Percentiles rank a stretch among this genome's conserved stretches.
Evolutionary conservation across 35 echinoderm and acorn worm genomes (phyloP).

Genomic region (Apostichopus californicus): DNA sequence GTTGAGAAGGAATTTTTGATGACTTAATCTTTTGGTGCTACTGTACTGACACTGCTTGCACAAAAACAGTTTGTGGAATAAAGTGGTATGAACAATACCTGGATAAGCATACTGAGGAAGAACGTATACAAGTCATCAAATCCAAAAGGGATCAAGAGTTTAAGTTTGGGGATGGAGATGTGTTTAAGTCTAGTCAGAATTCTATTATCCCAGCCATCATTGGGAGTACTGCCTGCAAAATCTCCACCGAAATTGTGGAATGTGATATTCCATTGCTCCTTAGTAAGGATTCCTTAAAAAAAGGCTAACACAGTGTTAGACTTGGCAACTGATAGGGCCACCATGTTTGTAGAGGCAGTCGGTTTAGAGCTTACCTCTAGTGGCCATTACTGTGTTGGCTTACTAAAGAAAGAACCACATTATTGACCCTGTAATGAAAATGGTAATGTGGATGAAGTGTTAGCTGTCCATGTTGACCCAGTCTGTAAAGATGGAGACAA

Average conservation of each 20-base stretch:
- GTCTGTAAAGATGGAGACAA: too few relatives aligned
- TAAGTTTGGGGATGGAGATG: neutral
- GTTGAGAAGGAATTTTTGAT: conserved; percentile 19
- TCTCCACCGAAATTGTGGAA: conserved; percentile 31
- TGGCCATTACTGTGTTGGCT: conserved; percentile 9
- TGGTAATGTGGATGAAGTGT: too few relatives aligned
- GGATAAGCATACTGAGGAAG: neutral
- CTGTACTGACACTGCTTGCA: conserved; percentile 42
- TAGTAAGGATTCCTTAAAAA: conserved; percentile 34
- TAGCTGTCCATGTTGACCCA: too few relatives aligned
- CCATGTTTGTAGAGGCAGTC: conserved; percentile 33
- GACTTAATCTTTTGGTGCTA: neutral
- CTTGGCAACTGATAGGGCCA: conserved; percentile 23
- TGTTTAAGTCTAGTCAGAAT: neutral
- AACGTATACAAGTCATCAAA: neutral
- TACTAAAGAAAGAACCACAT: neutral
- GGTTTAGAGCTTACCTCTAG: conserved; percentile 18
- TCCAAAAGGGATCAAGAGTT: neutral
- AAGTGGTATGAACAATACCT: conserved; percentile 9
- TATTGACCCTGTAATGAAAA: too few relatives aligned
- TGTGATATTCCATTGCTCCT: conserved; percentile 43
- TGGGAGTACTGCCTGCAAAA: conserved; percentile 16
- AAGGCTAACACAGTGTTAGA: conserved; percentile 15
- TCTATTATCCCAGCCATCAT: neutral
- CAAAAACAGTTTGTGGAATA: conserved; percentile 27